Evolutionary conservation across 2,888 invertebrate species (phyloP).

Genomic region (Rotaria socialis): DNA sequence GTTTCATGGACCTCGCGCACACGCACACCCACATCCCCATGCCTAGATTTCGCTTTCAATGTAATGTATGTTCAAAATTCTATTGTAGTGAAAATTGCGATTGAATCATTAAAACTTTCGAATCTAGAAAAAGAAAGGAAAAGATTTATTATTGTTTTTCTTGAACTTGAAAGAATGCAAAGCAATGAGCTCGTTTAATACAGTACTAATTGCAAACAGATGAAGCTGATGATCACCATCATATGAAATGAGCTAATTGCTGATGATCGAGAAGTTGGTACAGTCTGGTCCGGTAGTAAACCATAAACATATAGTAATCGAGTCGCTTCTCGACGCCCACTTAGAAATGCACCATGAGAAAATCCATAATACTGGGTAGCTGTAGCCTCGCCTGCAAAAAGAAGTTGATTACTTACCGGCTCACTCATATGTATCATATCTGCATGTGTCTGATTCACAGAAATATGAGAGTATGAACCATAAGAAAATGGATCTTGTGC

Average conservation of each 20-base stretch:
- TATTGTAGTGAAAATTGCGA: too few species aligned
- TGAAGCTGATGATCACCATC: too few species aligned
- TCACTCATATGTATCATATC: background rate
- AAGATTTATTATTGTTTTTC: too few species aligned
- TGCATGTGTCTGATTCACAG: background rate
- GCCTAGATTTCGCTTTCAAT: too few species aligned
- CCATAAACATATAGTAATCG: background rate
- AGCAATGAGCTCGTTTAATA: too few species aligned
- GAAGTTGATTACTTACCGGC: background rate
- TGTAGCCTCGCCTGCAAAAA: constrained; percentile 14
- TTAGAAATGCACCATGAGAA: background rate
- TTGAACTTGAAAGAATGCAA: too few species aligned
- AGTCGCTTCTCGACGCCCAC: constrained; percentile 12
- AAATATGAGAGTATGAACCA: constrained; percentile 9
- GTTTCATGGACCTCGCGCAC: too few species aligned
- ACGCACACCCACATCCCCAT: too few species aligned
- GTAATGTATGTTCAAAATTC: too few species aligned
- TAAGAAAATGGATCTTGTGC: background rate
- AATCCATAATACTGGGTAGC: background rate
- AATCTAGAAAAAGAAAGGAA: too few species aligned
- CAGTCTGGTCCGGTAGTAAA: background rate
- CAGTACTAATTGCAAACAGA: too few species aligned
- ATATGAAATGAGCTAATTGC: background rate
- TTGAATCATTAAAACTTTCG: too few species aligned
- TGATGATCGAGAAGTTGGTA: background rate